These are phyloP conservation scores for Distichodus sexfasciatus DNA, from an alignment of 2,797 vertebrate genomes.

Conservation along the genomic window DNA sequence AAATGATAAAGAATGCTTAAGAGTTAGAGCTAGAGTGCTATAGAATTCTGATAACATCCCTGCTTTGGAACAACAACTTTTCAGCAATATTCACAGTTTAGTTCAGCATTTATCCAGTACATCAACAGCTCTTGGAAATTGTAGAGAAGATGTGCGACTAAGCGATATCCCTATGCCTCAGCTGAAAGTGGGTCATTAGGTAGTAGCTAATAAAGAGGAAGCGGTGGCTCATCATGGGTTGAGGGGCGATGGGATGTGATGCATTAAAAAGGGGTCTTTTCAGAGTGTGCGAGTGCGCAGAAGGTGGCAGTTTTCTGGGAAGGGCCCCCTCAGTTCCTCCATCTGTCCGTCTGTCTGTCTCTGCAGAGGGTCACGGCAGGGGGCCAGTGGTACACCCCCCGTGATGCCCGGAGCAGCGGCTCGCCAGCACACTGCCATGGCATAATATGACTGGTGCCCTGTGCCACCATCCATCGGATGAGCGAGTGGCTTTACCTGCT, in stretches of 20 bases:
- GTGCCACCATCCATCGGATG: constrained; percentile 68
- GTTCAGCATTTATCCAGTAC: background rate
- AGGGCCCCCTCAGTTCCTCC: constrained; percentile 52
- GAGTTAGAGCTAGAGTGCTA: background rate
- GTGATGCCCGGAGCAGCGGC: constrained; percentile 48
- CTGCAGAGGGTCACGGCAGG: constrained; percentile 59
- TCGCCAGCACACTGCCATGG: constrained; percentile 45
- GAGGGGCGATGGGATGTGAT: constrained; percentile 7
- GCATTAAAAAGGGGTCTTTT: constrained; percentile 44
- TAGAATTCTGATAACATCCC: background rate
- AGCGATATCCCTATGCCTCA: constrained; percentile 1
- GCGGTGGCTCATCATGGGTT: background rate
- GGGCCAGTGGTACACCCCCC: constrained; percentile 45
- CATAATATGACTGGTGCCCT: constrained; percentile 55
- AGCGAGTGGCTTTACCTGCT: constrained; percentile 70
- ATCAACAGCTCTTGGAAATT: background rate
- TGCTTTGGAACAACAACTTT: background rate
- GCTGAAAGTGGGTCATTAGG: constrained; percentile 49
- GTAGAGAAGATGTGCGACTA: background rate
- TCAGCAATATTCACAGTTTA: background rate
- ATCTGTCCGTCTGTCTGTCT: constrained; percentile 62
- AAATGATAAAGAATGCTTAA: background rate
- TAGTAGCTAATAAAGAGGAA: constrained; percentile 37
- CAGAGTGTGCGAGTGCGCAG: constrained; percentile 38
- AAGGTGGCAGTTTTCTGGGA: constrained; percentile 43